Evolutionary conservation across 2,888 invertebrate genomes (phyloP).

Genomic region (Rhyacophila evoluta): DNA sequence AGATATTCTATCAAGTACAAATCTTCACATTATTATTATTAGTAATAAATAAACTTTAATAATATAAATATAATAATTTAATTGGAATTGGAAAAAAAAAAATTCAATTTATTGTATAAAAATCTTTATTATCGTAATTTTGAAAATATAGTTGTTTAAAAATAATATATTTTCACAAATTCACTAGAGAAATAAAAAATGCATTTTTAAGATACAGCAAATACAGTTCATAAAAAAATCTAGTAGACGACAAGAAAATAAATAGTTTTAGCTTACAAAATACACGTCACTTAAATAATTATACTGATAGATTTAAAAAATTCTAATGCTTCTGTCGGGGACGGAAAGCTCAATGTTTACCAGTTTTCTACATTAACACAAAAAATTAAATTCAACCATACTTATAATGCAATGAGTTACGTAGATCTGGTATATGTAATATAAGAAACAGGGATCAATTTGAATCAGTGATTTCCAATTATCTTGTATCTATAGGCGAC

Average conservation of each 20-base stretch:
- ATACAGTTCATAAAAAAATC: not conserved
- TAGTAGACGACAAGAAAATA: slow-evolving; percentile 12
- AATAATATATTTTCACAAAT: slow-evolving; percentile 6
- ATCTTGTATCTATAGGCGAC: too few relatives aligned
- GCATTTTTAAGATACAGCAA: not conserved
- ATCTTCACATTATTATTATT: too few relatives aligned
- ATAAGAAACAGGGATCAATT: too few relatives aligned
- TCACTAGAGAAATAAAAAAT: not conserved
- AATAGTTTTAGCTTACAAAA: not conserved
- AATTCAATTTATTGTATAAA: slow-evolving; percentile 10
- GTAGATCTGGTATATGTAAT: not conserved
- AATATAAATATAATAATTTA: too few relatives aligned
- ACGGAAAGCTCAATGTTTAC: not conserved
- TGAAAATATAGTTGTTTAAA: slow-evolving; percentile 22
- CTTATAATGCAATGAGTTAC: slow-evolving; percentile 3
- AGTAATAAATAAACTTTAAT: too few relatives aligned
- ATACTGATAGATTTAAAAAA: not conserved
- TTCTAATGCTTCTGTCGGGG: not conserved
- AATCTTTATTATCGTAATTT: slow-evolving; percentile 17
- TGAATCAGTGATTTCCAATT: too few relatives aligned
- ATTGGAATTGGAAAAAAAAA: not conserved
- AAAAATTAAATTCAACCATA: not conserved
- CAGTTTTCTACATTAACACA: not conserved
- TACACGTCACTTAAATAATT: not conserved
- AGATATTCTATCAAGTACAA: too few relatives aligned